Evolutionary conservation across 2,888 invertebrate species (phyloP), one percentile per base, ranked within the genome.

Genomic region (Hydropsyche betteni): DNA sequence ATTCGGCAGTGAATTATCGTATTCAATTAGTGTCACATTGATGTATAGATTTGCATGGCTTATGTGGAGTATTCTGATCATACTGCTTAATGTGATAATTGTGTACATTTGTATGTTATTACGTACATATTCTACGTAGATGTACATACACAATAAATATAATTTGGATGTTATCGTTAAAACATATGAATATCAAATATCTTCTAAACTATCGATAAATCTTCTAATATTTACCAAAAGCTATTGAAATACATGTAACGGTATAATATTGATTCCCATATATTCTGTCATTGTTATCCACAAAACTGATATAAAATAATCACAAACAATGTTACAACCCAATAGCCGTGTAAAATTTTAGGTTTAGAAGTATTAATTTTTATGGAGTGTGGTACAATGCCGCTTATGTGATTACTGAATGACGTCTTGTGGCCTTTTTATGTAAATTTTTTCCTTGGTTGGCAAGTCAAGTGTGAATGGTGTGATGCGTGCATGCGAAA

Each of bases 351-450:
- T 44, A 44, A 1, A 44, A 44, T 44, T 44, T 44, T 44, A 44
- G 44, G 10, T 10, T 14, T 53, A 53, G 53, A 6, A 7, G n/a
- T 53, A 53, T 53, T n/a, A 53, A 24, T 53, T 53, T 16, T 16
- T 33, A 36, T 64, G 64, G 64, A 64, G 64, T 64, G 36, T 64
- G 34, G 64, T 70, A 70, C 16, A 53, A 53, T 72, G 55, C 74
- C 55, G 78, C 79, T 79, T 79, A 74, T 75, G 76, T 76, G 76
- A 79, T 69, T 78, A 76, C 69, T 70, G 79, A 78, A 75, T 76
- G 76, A 74, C 75, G 77, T 79, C 74, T 78, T 76, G 79, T 79
- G 79, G 79, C 79, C 79, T 79, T 79, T 78, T 72, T 69, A 75
- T 77, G 76, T 77, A 75, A 64, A 68, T 55, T 61, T 72, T 24